Base-by-base conservation (phyloP, 2,888 invertebrate species). In the Drosophila suboccidentalis region DNA sequence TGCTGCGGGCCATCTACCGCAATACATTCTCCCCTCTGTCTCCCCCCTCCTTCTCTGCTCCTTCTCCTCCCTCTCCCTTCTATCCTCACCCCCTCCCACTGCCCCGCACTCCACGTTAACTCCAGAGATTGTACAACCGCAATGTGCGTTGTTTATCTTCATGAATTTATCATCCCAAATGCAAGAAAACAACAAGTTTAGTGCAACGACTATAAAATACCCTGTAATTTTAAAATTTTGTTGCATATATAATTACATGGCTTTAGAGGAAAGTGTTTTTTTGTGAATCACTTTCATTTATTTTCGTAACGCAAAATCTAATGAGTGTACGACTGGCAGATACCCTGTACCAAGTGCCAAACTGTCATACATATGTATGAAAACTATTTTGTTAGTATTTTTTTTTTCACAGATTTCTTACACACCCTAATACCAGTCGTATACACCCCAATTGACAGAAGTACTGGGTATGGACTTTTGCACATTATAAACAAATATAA, bases 71-170 rank as follows among this genome's bases (percentile, higher is more conserved):
- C 54, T n/a, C 8, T 15, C 11, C 22, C 38, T 13, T 8, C 29
- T 6, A 29, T 36, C 32, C 19, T 15, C 5, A 6, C 10, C 32
- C 11, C 32, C 11, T 17, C 9, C n/a, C 38, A 38, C 6, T 34
- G 36, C 29, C 4, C 13, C 29, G 17, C 54, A 11, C 4, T 15
- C 9, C 22, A n/a, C 38, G 3, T 17, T 13, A 11, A 46, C 17
- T 54, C 53, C 63, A 67, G 63, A 70, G 69, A 61, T 85, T 73
- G 70, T 62, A 58, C 64, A 78, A 78, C 78, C 84, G 74, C 79
- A 78, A 81, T 63, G 71, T 77, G 81, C 71, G 87, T 83, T 82
- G 82, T 82, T 82, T 82, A 88, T 82, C 87, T 86, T 77, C 62
- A 71, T 67, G 78, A 74, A 83, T 80, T 69, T 78, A 69, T 73